Base-by-base conservation (phyloP, 2,797 vertebrate species). In the Cossypha niveicapilla region DNA sequence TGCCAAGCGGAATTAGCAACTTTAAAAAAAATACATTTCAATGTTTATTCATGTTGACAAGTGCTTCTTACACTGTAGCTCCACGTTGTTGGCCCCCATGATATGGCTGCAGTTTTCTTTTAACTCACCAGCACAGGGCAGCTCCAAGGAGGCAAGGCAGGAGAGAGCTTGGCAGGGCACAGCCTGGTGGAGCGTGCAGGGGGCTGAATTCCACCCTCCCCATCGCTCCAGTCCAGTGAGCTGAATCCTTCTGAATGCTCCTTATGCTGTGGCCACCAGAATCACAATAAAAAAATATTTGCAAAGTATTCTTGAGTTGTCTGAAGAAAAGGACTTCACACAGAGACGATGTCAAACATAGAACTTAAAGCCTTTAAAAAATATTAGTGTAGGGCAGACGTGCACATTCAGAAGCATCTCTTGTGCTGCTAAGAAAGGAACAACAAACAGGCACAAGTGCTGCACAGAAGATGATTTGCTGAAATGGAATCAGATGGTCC, bases 231-330 rank as follows among this genome's bases (percentile, higher is more conserved):
- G 77, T 58, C 88, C 90, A 91, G 61, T 7, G 90, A 97, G 77
- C 94, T 5, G 35, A 7, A 4, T 92, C 88, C 54, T 81, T 94
- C 94, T 96, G 84, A 96, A 95, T 95, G 84, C 77, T 95, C 44
- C 86, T 34, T 58, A 10, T 47, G 86, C 81, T 96, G 45, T 71
- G 70, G 41, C 72, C 91, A 63, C 83, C 1, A 16, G 93, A 91
- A 96, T 97, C 73, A 92, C 47, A 90, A 78, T 89, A 85, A 71
- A 87, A 73, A 92, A 94, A 75, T 77, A 62, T 93, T 81, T 95
- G 72, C 92, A 88, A 95, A 93, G 58, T 93, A 42, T 79, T 84
- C 83, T 45, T 63, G 48, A 91, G 80, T 86, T 77, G 81, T 44
- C 65, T 67, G 68, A 76, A 88, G 65, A 88, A 95, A 95, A 37